These are phyloP conservation scores for human (Homo sapiens) DNA, from an alignment of 2,113 vertebrate species.

Conservation along the genomic window DNA sequence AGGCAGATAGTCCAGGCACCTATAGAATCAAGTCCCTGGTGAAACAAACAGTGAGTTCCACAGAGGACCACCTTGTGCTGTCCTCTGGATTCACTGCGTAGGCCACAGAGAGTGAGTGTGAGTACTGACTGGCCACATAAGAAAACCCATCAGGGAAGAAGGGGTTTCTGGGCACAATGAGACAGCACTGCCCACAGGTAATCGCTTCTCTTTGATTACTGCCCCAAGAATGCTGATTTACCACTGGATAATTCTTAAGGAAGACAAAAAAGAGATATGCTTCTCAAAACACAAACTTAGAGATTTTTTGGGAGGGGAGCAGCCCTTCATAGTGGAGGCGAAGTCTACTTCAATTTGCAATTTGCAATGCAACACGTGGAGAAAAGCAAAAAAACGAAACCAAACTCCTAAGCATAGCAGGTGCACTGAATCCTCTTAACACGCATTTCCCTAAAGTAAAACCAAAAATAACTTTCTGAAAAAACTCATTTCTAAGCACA, in stretches of 20 bases:
- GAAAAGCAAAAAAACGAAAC: background rate
- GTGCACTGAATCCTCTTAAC: background rate
- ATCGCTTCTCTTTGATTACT: background rate
- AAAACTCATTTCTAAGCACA: background rate
- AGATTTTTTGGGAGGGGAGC: background rate
- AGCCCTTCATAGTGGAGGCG: background rate
- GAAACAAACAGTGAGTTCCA: background rate
- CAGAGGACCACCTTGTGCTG: no score
- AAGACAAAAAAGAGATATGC: background rate
- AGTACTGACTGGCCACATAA: fast-evolving
- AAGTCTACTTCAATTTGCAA: background rate
- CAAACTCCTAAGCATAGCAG: background rate
- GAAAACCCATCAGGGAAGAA: background rate
- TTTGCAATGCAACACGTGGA: fast-evolving
- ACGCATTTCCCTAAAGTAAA: background rate
- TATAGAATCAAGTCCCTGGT: background rate
- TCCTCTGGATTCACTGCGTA: background rate
- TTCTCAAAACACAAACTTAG: background rate
- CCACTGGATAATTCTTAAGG: background rate
- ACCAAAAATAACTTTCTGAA: background rate
- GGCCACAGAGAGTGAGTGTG: background rate
- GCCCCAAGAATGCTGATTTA: background rate
- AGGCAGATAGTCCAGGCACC: background rate
- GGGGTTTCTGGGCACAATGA: background rate
- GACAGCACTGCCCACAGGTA: background rate